These are phyloP conservation scores for Telenomus remus DNA, from an alignment of 1,140 invertebrate species.

Conservation along the genomic window DNA sequence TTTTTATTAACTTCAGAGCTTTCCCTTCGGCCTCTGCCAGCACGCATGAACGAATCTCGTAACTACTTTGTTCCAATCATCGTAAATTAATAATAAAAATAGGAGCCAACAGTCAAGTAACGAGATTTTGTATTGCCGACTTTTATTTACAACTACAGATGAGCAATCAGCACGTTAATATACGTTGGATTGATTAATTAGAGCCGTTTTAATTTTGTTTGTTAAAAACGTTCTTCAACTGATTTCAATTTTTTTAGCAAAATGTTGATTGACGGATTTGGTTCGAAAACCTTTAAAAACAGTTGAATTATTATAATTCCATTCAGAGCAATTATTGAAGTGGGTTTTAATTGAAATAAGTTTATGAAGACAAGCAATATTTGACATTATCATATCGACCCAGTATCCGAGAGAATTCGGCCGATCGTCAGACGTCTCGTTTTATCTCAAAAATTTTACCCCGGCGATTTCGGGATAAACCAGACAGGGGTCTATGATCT, in stretches of 20 bases:
- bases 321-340: too few relatives aligned
- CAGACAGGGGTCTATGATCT: slow-evolving; percentile 46
- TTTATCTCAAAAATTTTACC: slow-evolving; percentile 46
- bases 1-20: slow-evolving; percentile 44
- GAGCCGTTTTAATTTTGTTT: too few relatives aligned
- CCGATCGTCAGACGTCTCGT: slow-evolving; percentile 58
- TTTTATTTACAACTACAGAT: slow-evolving; percentile 48
- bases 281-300: too few relatives aligned
- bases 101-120: slow-evolving; percentile 52
- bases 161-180: slow-evolving; percentile 57
- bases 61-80: slow-evolving; percentile 60
- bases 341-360: not conserved
- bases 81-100: slow-evolving; percentile 59
- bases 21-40: slow-evolving; percentile 59
- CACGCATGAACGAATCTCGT: slow-evolving; percentile 58
- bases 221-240: too few relatives aligned
- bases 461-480: slow-evolving; percentile 35
- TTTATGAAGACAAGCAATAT: slow-evolving; percentile 17
- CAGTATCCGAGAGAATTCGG: slow-evolving; percentile 66
- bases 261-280: too few relatives aligned
- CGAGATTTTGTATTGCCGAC: slow-evolving; percentile 46
- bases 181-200: not conserved
- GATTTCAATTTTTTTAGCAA: too few relatives aligned
- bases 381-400: slow-evolving; percentile 59
- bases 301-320: too few relatives aligned